Evolutionary conservation across 2,797 vertebrate genomes (phyloP).

Genomic region (Decapterus maruadsi): DNA sequence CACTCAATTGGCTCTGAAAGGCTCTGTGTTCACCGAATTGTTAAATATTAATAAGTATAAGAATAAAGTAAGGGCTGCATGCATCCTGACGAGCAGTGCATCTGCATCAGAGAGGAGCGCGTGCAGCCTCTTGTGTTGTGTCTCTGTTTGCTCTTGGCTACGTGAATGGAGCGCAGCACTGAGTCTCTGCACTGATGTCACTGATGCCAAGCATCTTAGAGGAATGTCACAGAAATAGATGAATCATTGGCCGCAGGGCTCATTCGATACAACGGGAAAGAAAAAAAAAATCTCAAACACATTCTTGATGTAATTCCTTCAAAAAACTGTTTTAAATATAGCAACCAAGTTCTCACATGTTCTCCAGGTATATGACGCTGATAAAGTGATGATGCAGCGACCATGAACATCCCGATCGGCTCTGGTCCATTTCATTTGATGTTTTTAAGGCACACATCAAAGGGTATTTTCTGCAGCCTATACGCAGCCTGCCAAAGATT

Average conservation of each 20-base stretch:
- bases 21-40: slow-evolving; percentile 17
- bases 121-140: slow-evolving; percentile 18
- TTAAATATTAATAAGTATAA: slow-evolving; percentile 23
- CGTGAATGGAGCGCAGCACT: slow-evolving; percentile 45
- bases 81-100: not conserved
- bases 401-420: slow-evolving; percentile 49
- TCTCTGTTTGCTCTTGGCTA: slow-evolving; percentile 45
- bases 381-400: slow-evolving; percentile 53
- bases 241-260: slow-evolving; percentile 47
- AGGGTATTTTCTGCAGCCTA: slow-evolving; percentile 34
- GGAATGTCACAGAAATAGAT: slow-evolving; percentile 55
- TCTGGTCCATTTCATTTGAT: slow-evolving; percentile 61
- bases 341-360: slow-evolving; percentile 10
- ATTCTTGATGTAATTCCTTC: slow-evolving; percentile 28
- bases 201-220: slow-evolving; percentile 57
- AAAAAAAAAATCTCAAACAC: slow-evolving; percentile 5
- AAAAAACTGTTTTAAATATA: slow-evolving; percentile 19
- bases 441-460: slow-evolving; percentile 61
- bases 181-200: slow-evolving; percentile 54
- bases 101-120: not conserved
- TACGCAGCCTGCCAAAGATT: slow-evolving; percentile 40
- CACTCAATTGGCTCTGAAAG: slow-evolving; percentile 13
- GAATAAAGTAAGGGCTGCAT: slow-evolving; percentile 6
- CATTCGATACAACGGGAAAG: slow-evolving; percentile 11
- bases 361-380: slow-evolving; percentile 47